Base-by-base conservation (phyloP, 2,888 invertebrate genomes). In the Hololepta plana region DNA sequence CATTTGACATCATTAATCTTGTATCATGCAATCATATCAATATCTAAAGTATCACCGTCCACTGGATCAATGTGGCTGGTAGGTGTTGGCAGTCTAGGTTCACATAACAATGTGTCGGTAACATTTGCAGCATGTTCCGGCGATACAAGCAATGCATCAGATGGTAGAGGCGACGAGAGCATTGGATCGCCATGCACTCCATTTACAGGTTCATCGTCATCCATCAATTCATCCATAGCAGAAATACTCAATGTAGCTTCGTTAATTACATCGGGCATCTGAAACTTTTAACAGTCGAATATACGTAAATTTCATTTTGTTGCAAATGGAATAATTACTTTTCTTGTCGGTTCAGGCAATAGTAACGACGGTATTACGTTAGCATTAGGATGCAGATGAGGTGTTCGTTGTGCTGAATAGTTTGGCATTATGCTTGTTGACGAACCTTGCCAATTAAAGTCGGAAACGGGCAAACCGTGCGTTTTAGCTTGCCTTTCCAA, bases 401-500 rank as follows among this genome's bases (percentile, higher is more conserved):
- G 17, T 17, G n/a, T 17, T 17, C n/a, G 7, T 17, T 17, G 17
- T 17, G 8, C 26, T 30, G 8, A 30, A 24, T 20, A 30, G 32
- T 17, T 32, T 25, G 21, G 23, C 51, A 24, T 47, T 40, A 29
- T 46, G 42, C 38, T 55, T 57, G 29, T 15, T 4, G 26, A 15
- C 20, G 34, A 26, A 20, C 31, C 27, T 8, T 61, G 59, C 64
- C 64, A 63, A 38, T 59, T 64, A 40, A 65, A 67, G 33, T 72
- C 71, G 8, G 66, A 53, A 25, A 75, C 47, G 1, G 73, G 67
- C 26, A 80, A 53, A 1, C 80, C 80, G 48, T 80, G 76, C 22
- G 72, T 62, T 41, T 75, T 73, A 1, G 76, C 80, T 42, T 76
- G 67, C 23, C 75, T 57, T 55, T 84, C 84, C 35, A 82, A 52